phyloP scores from a whole-genome alignment of 2,888 invertebrate genomes.

The Seira ritae region DNA sequence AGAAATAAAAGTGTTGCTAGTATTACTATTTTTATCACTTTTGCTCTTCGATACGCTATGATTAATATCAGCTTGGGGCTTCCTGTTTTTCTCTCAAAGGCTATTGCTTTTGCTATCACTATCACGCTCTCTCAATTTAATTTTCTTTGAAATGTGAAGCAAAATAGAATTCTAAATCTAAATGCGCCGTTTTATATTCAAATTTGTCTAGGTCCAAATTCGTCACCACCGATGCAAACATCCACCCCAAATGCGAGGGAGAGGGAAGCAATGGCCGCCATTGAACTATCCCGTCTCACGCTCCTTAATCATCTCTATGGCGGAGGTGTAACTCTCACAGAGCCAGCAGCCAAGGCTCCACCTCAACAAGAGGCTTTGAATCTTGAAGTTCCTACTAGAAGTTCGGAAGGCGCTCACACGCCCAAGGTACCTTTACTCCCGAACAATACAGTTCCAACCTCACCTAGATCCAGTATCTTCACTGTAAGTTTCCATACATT shows the following conservation, averaged over 20 bases:
- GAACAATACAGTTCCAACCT: slow-evolving; percentile 65
- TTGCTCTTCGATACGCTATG: too few species aligned
- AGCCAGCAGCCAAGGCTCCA: slow-evolving; percentile 77
- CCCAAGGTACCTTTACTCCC: slow-evolving; percentile 70
- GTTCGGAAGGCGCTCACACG: slow-evolving; percentile 73
- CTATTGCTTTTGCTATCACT: too few species aligned
- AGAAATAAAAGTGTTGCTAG: too few species aligned
- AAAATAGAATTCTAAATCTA: too few species aligned
- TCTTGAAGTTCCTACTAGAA: slow-evolving; percentile 78
- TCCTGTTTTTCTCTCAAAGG: too few species aligned
- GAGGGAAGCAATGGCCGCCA: slow-evolving; percentile 79
- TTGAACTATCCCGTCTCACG: slow-evolving; percentile 87
- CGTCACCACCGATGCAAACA: slow-evolving; percentile 72
- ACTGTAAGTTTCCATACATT: slow-evolving; percentile 46
- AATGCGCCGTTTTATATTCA: too few species aligned
- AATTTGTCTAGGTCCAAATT: slow-evolving; percentile 72
- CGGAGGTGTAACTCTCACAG: slow-evolving; percentile 67
- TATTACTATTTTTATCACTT: too few species aligned
- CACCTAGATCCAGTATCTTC: slow-evolving; percentile 68
- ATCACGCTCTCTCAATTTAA: too few species aligned
- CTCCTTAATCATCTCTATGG: slow-evolving; percentile 88
- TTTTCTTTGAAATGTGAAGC: too few species aligned
- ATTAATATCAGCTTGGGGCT: too few species aligned
- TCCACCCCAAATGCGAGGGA: slow-evolving; percentile 72
- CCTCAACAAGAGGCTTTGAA: slow-evolving; percentile 89